A percentile compares a stretch with the other conserved stretches of the same genome.
These are phyloP conservation scores for Acromyrmex heyeri DNA, from an alignment of 1,140 invertebrate genomes.

Conservation along the genomic window DNA sequence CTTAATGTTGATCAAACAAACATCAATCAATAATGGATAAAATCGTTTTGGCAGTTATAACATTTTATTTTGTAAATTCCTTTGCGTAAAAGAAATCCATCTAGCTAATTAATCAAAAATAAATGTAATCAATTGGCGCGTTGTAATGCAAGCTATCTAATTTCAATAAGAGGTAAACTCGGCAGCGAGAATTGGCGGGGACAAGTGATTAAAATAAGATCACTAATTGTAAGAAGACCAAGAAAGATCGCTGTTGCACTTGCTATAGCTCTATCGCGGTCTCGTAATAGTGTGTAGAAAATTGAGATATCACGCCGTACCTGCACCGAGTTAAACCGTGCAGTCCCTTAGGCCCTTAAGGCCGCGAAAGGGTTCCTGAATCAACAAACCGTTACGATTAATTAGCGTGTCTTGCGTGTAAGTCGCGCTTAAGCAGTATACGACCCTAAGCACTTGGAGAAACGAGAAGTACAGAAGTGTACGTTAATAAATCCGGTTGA, in stretches of 20 bases:
- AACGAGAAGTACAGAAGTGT: neutral
- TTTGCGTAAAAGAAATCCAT: neutral
- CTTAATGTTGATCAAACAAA: neutral
- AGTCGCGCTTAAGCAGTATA: slow-evolving; percentile 59
- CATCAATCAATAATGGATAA: too few species aligned
- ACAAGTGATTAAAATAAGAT: neutral
- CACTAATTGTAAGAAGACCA: too few species aligned
- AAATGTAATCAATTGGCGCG: neutral
- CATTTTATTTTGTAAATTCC: neutral
- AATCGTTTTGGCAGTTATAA: neutral
- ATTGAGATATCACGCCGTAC: neutral
- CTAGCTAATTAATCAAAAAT: neutral
- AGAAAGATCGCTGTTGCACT: neutral
- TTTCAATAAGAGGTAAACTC: neutral
- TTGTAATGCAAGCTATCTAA: neutral
- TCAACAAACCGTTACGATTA: slow-evolving; percentile 79
- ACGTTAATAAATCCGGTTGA: slow-evolving; percentile 42
- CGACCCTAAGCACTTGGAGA: slow-evolving; percentile 25
- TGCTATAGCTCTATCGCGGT: neutral
- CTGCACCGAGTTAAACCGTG: neutral
- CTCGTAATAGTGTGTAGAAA: neutral
- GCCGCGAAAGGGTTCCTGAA: slow-evolving; percentile 64
- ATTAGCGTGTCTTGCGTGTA: slow-evolving; percentile 71
- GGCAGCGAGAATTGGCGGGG: neutral
- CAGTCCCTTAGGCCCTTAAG: slow-evolving; percentile 48